phyloP scores from a whole-genome alignment of 1,140 invertebrate genomes.

The Drosophila ironensis region DNA sequence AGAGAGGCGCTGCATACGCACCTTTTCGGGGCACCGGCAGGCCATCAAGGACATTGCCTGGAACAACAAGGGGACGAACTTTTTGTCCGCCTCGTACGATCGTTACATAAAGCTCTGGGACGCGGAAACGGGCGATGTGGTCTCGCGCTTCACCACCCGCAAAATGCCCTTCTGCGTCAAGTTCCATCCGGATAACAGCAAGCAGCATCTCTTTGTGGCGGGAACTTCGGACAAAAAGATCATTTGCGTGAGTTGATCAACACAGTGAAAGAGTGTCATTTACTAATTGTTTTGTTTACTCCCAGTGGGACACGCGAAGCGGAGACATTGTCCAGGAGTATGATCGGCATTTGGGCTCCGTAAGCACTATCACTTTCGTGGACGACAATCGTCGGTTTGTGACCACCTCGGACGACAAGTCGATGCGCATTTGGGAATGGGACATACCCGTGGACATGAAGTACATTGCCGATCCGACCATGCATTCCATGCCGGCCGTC shows the following conservation, averaged over 20 bases:
- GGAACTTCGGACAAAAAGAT: slow-evolving; percentile 99
- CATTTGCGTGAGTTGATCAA: slow-evolving; percentile 93
- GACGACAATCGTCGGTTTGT: slow-evolving; percentile 99
- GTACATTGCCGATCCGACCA: slow-evolving; percentile 99
- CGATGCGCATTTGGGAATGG: slow-evolving; percentile 99
- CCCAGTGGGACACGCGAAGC: slow-evolving; percentile 96
- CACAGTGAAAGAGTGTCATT: too few species aligned
- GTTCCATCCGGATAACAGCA: slow-evolving; percentile 98
- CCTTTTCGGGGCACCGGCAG: slow-evolving; percentile 98
- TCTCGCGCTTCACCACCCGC: slow-evolving; percentile 95
- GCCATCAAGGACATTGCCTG: slow-evolving; percentile 98
- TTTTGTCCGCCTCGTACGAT: slow-evolving; percentile 96
- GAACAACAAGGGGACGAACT: slow-evolving; percentile 96
- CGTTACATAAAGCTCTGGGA: slow-evolving; percentile 99
- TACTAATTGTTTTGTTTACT: background rate
- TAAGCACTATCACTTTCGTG: slow-evolving; percentile 99
- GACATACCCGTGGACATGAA: slow-evolving; percentile 99
- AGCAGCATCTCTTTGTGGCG: slow-evolving; percentile 98
- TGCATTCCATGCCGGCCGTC: slow-evolving; percentile 99
- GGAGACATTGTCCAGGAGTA: slow-evolving; percentile 99
- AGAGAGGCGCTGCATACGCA: slow-evolving; percentile 95
- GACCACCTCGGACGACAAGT: slow-evolving; percentile 99
- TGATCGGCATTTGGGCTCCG: slow-evolving; percentile 98
- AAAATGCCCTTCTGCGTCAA: slow-evolving; percentile 99
- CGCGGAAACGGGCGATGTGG: slow-evolving; percentile 97